Evolutionary conservation across 2,888 invertebrate genomes (phyloP).

Genomic region (Tetramorium bicarinatum): DNA sequence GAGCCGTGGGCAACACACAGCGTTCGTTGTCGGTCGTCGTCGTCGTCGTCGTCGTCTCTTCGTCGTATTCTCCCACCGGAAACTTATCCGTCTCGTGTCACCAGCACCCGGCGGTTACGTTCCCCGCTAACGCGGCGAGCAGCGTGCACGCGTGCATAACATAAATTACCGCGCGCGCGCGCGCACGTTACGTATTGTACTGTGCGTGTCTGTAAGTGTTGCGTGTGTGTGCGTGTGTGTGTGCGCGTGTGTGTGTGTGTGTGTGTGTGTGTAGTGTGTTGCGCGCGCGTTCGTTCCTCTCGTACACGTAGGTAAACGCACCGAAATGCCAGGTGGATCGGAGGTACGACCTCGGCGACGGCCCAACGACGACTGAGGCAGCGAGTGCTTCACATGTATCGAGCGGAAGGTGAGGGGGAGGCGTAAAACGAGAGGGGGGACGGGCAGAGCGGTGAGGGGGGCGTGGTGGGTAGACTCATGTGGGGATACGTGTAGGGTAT

Average conservation of each 20-base stretch:
- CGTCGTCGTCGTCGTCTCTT: constrained; percentile 51
- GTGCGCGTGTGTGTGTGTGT: background rate
- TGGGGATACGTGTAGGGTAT: constrained; percentile 55
- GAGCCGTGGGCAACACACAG: constrained; percentile 58
- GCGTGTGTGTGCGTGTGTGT: background rate
- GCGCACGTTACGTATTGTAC: background rate
- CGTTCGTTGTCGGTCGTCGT: constrained; percentile 64
- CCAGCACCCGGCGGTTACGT: constrained; percentile 43
- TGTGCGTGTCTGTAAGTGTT: background rate
- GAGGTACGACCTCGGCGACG: constrained; percentile 81
- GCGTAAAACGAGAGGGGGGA: background rate
- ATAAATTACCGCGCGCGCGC: constrained; percentile 58
- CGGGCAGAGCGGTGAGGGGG: background rate
- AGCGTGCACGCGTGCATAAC: constrained; percentile 70
- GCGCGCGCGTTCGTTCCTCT: constrained; percentile 47
- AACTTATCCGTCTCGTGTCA: constrained; percentile 52
- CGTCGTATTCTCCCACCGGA: constrained; percentile 35
- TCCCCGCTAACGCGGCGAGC: constrained; percentile 57
- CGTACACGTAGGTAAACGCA: constrained; percentile 44
- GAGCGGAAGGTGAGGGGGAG: constrained; percentile 37
- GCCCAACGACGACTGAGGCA: constrained; percentile 84
- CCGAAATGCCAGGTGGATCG: constrained; percentile 56
- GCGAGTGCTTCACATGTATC: constrained; percentile 64
- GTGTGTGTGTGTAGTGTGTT: background rate
- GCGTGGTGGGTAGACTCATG: constrained; percentile 60